Base-by-base conservation (phyloP, 2,888 invertebrate genomes). In the Drosophila buzzatii region DNA sequence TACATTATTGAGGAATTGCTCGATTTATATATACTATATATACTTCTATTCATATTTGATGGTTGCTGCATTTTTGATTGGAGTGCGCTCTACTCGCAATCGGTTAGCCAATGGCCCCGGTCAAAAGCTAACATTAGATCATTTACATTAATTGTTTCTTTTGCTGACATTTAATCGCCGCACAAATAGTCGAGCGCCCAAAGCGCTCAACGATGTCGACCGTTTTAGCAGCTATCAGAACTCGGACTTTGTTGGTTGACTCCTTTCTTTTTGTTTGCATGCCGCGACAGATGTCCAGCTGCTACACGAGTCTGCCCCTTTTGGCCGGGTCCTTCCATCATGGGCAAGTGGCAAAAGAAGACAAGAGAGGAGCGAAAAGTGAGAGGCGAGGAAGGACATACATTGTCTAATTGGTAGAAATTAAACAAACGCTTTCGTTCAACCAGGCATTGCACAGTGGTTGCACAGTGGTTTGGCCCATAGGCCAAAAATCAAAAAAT, bases 321-420 rank as follows among this genome's bases (percentile, higher is more conserved):
- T 49, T n/a, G 6, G 12, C 10, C 37, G 0, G 8, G 9, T 9
- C 20, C 45, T n/a, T 51, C 27, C 6, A 27, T 27, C 27, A 27
- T 27, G 27, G 64, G 58, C 76, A 72, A 70, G 64, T 66, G 75
- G 42, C 49, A 42, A 44, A 9, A 9, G 12, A 18, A 12, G 20
- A 8, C 14, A 9, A 16, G 4, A 5, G 14, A 12, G 55, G 9
- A n/a, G 18, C 3, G 18, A 9, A 10, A 12, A 14, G 14, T 3
- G 18, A 2, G 35, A 9, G 20, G 41, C 47, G 31, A n/a, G n/a
- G 9, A 41, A 44, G 16, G 41, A 18, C 9, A 20, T 44, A 37
- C 27, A 31, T 44, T 55, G 37, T 37, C 63, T 71, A 84, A 83
- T 81, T 81, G 72, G 75, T 75, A 75, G 66, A 67, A 73, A 76